These are phyloP conservation scores for Mormyrops attenuatus DNA, from an alignment of 2,797 vertebrate genomes.

Conservation along the genomic window DNA sequence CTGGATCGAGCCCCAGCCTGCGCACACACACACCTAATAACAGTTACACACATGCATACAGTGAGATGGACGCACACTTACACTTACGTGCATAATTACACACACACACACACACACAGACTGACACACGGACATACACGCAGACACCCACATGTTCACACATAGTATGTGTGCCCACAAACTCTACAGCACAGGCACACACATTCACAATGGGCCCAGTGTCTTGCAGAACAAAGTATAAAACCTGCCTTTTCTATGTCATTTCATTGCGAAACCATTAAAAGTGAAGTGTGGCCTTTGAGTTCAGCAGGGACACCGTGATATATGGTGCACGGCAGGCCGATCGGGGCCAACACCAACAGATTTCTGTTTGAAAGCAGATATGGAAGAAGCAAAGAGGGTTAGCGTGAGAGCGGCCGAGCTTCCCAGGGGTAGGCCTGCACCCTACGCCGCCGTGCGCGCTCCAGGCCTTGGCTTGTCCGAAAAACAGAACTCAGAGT, in stretches of 20 bases:
- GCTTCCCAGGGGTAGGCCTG: neutral
- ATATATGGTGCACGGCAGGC: constrained; percentile 50
- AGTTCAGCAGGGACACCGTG: constrained; percentile 47
- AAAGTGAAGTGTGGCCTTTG: constrained; percentile 49
- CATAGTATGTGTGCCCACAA: neutral
- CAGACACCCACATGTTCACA: neutral
- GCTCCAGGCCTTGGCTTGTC: neutral
- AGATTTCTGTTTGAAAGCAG: constrained; percentile 54
- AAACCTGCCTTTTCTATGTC: constrained; percentile 50
- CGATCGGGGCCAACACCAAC: constrained; percentile 48
- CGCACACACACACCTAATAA: neutral
- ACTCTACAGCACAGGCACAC: neutral
- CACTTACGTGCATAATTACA: neutral
- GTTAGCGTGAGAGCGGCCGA: constrained; percentile 47
- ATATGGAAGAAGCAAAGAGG: constrained; percentile 48
- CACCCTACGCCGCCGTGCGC: neutral
- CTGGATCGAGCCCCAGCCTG: neutral
- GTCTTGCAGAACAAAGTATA: constrained; percentile 17
- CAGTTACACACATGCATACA: no score
- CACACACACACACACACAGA: neutral
- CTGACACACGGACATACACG: neutral
- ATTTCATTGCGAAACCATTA: constrained; percentile 53
- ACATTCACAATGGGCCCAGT: neutral
- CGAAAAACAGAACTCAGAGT: neutral
- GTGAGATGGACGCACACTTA: no score